A percentile compares a stretch with the other conserved stretches of the same genome.
Conservation (phyloP, 2,888 invertebrate genomes). For the Tipula helvola region DNA sequence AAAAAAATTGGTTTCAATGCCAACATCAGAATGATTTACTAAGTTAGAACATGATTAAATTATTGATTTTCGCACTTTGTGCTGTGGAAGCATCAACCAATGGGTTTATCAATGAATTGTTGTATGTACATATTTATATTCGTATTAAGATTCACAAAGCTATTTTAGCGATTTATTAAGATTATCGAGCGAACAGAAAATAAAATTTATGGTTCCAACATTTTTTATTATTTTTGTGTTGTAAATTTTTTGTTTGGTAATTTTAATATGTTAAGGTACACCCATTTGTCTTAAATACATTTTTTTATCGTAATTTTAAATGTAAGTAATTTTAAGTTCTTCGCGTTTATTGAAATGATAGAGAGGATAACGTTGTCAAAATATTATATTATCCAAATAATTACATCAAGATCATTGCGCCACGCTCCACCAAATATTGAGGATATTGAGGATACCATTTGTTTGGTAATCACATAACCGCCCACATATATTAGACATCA, state of each 20-base stretch:
- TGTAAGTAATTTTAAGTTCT: not conserved
- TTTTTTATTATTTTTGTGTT: not conserved
- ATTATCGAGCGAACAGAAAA: not conserved
- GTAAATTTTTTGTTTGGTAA: not conserved
- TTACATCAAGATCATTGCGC: no score
- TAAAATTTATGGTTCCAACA: not conserved
- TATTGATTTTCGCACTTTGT: not conserved
- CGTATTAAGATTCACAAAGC: not conserved
- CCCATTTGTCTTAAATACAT: not conserved
- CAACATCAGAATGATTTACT: not conserved
- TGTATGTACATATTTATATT: not conserved
- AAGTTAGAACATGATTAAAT: not conserved
- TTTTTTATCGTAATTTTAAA: not conserved
- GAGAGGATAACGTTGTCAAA: no score
- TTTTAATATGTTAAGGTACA: not conserved
- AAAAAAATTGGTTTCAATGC: not conserved
- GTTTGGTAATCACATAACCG: no score
- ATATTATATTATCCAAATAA: no score
- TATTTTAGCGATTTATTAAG: not conserved
- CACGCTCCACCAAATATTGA: no score
- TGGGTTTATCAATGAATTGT: not conserved
- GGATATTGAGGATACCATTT: no score
- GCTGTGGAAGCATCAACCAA: not conserved
- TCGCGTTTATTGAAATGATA: no score
- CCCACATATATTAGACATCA: no score